phyloP scores from a whole-genome alignment of 2,797 vertebrate species.

The Enteromius fasciolatus region DNA sequence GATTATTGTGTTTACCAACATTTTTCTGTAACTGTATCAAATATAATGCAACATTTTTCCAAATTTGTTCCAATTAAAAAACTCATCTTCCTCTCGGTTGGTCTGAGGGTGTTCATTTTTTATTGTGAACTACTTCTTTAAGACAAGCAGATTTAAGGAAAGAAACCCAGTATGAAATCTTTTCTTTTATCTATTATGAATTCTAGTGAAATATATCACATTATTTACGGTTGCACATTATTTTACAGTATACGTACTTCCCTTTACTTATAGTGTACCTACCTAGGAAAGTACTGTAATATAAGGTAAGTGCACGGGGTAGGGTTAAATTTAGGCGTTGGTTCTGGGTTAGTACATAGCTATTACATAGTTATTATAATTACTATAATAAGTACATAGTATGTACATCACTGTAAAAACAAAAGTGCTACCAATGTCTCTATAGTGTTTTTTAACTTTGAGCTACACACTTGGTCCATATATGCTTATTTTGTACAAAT shows the following conservation, averaged over 20 bases:
- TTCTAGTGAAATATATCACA: not conserved
- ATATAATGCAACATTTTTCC: not conserved
- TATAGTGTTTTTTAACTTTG: not conserved
- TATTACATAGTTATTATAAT: too few relatives aligned
- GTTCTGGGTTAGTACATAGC: too few relatives aligned
- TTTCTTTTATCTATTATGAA: not conserved
- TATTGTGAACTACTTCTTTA: not conserved
- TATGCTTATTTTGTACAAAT: not conserved
- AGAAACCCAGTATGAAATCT: not conserved
- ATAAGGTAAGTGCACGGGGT: too few relatives aligned
- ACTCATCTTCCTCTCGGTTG: not conserved
- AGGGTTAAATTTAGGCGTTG: too few relatives aligned
- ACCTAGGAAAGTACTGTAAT: too few relatives aligned
- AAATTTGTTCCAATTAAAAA: not conserved
- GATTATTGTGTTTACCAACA: not conserved
- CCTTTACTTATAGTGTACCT: too few relatives aligned
- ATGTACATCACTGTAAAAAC: too few relatives aligned
- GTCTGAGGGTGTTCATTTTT: not conserved
- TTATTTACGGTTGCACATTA: too few relatives aligned
- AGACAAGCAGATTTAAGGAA: not conserved
- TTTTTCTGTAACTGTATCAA: not conserved
- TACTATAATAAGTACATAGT: too few relatives aligned
- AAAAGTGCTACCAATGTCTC: not conserved
- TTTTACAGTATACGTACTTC: too few relatives aligned
- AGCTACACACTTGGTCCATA: not conserved